phyloP scores from a whole-genome alignment of 2,797 vertebrate genomes.

The Silurus aristotelis region DNA sequence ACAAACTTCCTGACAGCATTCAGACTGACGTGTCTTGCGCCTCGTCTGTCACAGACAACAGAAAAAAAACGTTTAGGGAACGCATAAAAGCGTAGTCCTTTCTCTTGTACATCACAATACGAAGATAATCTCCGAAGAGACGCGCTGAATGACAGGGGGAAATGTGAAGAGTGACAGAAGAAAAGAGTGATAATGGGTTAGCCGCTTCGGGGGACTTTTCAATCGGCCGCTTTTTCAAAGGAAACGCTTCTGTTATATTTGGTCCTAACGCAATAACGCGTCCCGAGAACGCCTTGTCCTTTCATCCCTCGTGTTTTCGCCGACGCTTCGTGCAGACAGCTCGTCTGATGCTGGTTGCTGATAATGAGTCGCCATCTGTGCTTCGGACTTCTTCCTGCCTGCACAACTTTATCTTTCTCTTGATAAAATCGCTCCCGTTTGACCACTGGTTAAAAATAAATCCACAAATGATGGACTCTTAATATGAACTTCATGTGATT shows the following conservation, averaged over 20 bases:
- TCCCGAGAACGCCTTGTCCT: not conserved
- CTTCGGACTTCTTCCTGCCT: not conserved
- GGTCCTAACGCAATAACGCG: not conserved
- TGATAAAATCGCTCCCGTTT: not conserved
- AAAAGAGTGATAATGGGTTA: not conserved
- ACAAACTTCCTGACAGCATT: not conserved
- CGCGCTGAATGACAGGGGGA: not conserved
- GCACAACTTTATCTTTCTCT: not conserved
- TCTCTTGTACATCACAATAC: not conserved
- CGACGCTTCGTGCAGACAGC: not conserved
- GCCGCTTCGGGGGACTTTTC: not conserved
- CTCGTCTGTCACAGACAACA: not conserved
- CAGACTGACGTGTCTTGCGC: not conserved
- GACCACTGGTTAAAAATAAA: not conserved
- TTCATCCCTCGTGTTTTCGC: not conserved
- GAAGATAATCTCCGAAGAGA: not conserved
- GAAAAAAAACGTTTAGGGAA: not conserved
- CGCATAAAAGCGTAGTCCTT: not conserved
- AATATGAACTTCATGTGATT: conserved; percentile 50
- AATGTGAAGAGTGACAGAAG: not conserved
- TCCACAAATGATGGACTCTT: not conserved
- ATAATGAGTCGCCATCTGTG: not conserved
- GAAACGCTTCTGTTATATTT: not conserved
- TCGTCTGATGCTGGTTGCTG: not conserved
- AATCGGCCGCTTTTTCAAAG: not conserved